Evolutionary conservation across 2,797 vertebrate species (phyloP), one percentile per base, ranked within the genome.

Genomic region (Spinibarbus caldwelli): DNA sequence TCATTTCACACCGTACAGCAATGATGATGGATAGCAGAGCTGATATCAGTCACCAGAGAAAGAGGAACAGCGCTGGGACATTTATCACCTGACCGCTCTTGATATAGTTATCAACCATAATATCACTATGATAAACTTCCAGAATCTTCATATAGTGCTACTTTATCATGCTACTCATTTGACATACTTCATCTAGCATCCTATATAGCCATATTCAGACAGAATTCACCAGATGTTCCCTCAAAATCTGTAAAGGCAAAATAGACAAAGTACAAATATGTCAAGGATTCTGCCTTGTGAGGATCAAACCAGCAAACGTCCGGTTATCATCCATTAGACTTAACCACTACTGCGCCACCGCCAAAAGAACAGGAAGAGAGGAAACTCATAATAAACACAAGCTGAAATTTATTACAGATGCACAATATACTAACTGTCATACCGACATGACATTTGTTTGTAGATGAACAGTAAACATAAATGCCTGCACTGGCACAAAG

Each of bases 391-490:
- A 79, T 64, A 85, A 85, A 80, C n/a, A n/a, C 77, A 43, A 59
- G 21, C 66, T 59, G 52, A 84, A 72, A 72, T 79, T 4, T 73
- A 85, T 73, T 85, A 41, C 84, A 83, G 71, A 85, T 80, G 67
- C 70, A 82, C 71, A 87, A 57, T 31, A 72, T 76, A 62, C 45
- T 52, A 45, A 38, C 70, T 87, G 80, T 80, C 87, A 70, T 52
- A 45, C 52, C 82, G 86, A 83, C 80, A 75, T 85, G 80, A 85
- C 83, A 71, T 78, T 52, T 80, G 77, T 87, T 85, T 87, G 82
- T 85, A 85, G 71, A 80, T 67, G 68, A 83, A 29, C 80, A 80
- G 78, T 54, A 87, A 80, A 83, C 80, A 86, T 38, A 19, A 72
- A 68, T 36, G 49, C 38, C 38, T 66, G 79, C 54, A 14, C 41